phyloP scores from a whole-genome alignment of 2,113 vertebrate genomes.

The Channa maculata region DNA sequence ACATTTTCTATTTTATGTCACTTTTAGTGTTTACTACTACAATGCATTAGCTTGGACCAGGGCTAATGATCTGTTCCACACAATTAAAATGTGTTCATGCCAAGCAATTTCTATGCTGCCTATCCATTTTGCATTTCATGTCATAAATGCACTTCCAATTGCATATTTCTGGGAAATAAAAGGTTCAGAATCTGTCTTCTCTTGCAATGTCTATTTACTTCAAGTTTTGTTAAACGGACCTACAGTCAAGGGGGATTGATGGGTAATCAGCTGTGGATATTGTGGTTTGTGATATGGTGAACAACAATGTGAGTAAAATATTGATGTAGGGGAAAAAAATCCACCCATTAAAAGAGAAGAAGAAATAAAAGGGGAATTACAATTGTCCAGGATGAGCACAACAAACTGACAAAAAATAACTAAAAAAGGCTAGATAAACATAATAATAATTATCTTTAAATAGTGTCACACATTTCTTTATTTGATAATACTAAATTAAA shows the following conservation, averaged over 20 bases:
- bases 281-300: conserved; percentile 68
- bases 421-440: conserved; percentile 82
- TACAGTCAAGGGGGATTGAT: conserved; percentile 69
- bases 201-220: neutral
- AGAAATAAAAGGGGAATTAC: conserved; percentile 48
- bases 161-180: conserved; percentile 9
- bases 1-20: neutral
- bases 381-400: conserved; percentile 82
- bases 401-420: conserved; percentile 77
- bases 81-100: conserved; percentile 13
- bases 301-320: conserved; percentile 66
- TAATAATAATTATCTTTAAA: conserved; percentile 88
- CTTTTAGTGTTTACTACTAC: neutral
- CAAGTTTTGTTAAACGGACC: conserved; percentile 36
- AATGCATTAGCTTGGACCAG: neutral
- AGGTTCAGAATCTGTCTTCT: neutral
- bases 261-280: conserved; percentile 58
- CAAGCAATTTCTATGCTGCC: neutral
- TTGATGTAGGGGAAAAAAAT: conserved; percentile 71
- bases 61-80: conserved; percentile 6
- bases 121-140: neutral
- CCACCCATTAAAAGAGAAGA: conserved; percentile 74
- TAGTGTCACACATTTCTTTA: conserved; percentile 88
- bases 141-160: neutral
- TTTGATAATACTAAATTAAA: conserved; percentile 90